These are phyloP conservation scores for Trichosurus vulpecula DNA, from an alignment of 2,797 vertebrate genomes.

Conservation along the genomic window DNA sequence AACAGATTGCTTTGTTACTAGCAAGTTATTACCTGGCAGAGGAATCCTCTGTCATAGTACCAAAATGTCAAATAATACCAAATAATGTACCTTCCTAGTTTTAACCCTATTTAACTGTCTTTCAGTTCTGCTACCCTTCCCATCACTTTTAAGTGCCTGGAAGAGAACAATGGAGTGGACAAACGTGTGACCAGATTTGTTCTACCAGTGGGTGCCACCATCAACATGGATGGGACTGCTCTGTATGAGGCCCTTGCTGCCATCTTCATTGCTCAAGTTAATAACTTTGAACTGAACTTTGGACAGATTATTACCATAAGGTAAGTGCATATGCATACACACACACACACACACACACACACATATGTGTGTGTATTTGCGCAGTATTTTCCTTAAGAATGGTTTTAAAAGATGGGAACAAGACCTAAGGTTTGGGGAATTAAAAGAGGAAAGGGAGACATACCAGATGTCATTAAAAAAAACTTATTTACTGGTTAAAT, in stretches of 20 bases:
- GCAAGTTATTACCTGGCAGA: conserved; percentile 26
- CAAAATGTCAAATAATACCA: conserved; percentile 28
- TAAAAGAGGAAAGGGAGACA: background rate
- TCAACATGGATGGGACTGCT: conserved; percentile 99
- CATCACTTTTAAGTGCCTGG: conserved; percentile 96
- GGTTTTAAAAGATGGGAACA: background rate
- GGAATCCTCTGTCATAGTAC: conserved; percentile 32
- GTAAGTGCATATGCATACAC: conserved; percentile 80
- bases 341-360: background rate
- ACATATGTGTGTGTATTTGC: background rate
- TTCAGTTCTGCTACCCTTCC: conserved; percentile 96
- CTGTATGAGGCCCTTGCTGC: conserved; percentile 97
- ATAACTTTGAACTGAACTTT: conserved; percentile 98
- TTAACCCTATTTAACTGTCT: background rate
- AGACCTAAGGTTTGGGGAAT: background rate
- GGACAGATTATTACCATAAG: conserved; percentile 99
- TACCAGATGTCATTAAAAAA: background rate
- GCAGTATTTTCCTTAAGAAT: background rate
- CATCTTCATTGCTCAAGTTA: conserved; percentile 98
- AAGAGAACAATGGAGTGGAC: conserved; percentile 96
- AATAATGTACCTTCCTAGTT: background rate
- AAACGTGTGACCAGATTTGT: conserved; percentile 96
- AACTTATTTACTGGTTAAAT: background rate
- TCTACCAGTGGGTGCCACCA: conserved; percentile 95
- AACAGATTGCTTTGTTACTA: conserved; percentile 57